Percentiles rank a stretch among this genome's conserved stretches.
These are phyloP conservation scores for Peromyscus eremicus DNA, from an alignment of 2,797 vertebrate species.

Conservation along the genomic window DNA sequence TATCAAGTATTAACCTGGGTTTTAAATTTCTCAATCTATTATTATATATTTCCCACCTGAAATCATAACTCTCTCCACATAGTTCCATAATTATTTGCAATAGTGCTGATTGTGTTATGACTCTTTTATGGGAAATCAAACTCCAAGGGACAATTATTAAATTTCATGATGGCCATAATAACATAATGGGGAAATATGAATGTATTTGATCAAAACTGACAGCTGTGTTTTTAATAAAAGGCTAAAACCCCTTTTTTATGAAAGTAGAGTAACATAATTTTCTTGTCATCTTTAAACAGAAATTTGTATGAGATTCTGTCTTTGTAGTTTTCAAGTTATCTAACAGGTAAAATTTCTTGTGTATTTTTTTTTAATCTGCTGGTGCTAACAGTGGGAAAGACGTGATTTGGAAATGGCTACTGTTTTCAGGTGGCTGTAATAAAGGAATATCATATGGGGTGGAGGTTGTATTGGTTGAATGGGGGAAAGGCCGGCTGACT, in stretches of 20 bases:
- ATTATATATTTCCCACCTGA: slow-evolving; percentile 76
- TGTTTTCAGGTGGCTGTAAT: background rate
- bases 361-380: background rate
- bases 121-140: slow-evolving; percentile 71
- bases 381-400: slow-evolving; percentile 36
- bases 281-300: slow-evolving; percentile 66
- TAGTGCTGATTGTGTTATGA: slow-evolving; percentile 79
- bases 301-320: slow-evolving; percentile 64
- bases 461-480: background rate
- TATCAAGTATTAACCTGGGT: slow-evolving; percentile 76
- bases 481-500: background rate
- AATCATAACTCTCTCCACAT: slow-evolving; percentile 68
- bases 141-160: slow-evolving; percentile 68
- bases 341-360: slow-evolving; percentile 50
- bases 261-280: slow-evolving; percentile 70
- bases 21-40: slow-evolving; percentile 81
- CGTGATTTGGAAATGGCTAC: slow-evolving; percentile 40
- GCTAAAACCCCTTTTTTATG: slow-evolving; percentile 44
- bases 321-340: slow-evolving; percentile 52
- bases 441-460: background rate
- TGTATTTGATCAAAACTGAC: slow-evolving; percentile 72
- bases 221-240: slow-evolving; percentile 76
- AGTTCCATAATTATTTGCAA: slow-evolving; percentile 82
- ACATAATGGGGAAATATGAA: slow-evolving; percentile 70
- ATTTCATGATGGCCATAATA: slow-evolving; percentile 69